A percentile compares a stretch with the other conserved stretches of the same genome.
Evolutionary conservation across 2,797 vertebrate species (phyloP).

Genomic region (Urophycis tenuis): DNA sequence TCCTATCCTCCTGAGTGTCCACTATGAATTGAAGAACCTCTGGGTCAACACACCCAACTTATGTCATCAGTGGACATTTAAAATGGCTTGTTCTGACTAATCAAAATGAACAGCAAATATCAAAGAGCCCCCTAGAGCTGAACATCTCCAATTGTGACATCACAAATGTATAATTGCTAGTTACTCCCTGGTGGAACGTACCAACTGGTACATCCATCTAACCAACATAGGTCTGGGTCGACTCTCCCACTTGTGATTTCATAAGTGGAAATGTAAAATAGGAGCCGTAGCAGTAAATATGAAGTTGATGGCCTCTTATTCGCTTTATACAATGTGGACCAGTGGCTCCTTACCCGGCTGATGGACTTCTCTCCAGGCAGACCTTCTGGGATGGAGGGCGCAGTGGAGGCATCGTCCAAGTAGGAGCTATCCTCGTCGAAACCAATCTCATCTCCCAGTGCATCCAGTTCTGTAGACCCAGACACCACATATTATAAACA

Average conservation of each 20-base stretch:
- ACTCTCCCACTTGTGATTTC: background rate
- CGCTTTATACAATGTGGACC: background rate
- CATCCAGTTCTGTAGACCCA: constrained; percentile 80
- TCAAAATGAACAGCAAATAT: background rate
- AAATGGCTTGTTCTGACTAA: no score
- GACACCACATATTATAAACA: background rate
- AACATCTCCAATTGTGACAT: background rate
- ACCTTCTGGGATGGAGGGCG: constrained; percentile 89
- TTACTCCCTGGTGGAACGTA: background rate
- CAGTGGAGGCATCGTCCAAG: constrained; percentile 88
- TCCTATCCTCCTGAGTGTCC: background rate
- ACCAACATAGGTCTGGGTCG: background rate
- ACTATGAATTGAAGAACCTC: background rate
- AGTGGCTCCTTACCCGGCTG: constrained; percentile 77
- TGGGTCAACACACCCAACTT: background rate
- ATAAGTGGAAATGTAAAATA: background rate
- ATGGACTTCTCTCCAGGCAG: constrained; percentile 77
- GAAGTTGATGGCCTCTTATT: background rate
- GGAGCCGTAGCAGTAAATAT: background rate
- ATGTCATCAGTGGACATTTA: background rate
- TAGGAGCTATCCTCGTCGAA: constrained; percentile 94
- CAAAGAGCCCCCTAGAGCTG: no score
- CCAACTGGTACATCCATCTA: background rate
- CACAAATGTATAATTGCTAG: background rate
- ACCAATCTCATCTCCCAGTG: constrained; percentile 89